These are phyloP conservation scores for Avahi laniger DNA, from an alignment of 2,797 vertebrate species.

Conservation along the genomic window DNA sequence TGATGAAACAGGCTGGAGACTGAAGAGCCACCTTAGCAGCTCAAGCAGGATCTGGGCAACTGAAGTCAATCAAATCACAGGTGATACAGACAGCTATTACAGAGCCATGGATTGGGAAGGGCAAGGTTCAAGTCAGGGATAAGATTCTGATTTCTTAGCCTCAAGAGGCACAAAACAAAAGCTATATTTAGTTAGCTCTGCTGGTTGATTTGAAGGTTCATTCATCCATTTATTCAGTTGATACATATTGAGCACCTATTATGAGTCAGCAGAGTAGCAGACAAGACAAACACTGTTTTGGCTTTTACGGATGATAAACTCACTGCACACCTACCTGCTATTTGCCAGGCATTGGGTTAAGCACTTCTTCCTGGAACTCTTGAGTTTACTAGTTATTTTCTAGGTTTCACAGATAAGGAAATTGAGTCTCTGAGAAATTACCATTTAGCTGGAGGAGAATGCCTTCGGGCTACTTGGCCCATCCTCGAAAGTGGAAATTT, in stretches of 20 bases:
- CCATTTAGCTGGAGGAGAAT: not conserved
- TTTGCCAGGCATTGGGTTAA: not conserved
- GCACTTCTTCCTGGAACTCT: not conserved
- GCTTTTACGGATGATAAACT: not conserved
- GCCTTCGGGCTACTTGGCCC: not conserved
- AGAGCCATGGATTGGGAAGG: not conserved
- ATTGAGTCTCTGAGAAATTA: not conserved
- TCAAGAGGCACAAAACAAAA: not conserved
- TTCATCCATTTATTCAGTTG: not conserved
- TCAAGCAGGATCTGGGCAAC: not conserved
- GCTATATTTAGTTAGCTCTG: not conserved
- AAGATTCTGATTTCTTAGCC: not conserved
- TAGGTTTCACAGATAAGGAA: slow-evolving; percentile 5
- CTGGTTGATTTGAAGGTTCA: not conserved
- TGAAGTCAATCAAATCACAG: not conserved
- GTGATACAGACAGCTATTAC: not conserved
- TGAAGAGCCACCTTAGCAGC: not conserved
- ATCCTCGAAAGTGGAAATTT: not conserved
- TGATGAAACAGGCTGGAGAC: not conserved
- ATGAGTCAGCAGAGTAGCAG: not conserved
- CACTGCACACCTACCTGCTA: not conserved
- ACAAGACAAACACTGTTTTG: not conserved
- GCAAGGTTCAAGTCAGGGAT: not conserved
- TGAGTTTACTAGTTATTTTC: slow-evolving; percentile 1
- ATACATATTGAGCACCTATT: not conserved